Evolutionary conservation across 1,140 invertebrate genomes (phyloP).

Genomic region (Rhopalosiphum padi): DNA sequence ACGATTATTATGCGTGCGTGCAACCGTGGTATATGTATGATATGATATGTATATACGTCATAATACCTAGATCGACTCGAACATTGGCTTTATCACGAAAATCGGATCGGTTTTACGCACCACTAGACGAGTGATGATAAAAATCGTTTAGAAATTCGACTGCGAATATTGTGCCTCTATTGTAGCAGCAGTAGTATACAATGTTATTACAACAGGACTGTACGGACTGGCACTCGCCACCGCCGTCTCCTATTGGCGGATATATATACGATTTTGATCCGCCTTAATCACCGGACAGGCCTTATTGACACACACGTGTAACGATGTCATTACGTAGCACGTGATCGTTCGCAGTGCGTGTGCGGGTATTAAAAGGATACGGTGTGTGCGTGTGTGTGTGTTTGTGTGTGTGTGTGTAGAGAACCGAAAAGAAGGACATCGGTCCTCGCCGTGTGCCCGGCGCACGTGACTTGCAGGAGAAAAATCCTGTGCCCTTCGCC

Average conservation of each 20-base stretch:
- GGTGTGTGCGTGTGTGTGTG: neutral
- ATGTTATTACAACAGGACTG: neutral
- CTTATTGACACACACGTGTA: slow-evolving; percentile 21
- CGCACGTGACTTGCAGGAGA: slow-evolving; percentile 53
- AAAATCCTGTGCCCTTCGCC: neutral
- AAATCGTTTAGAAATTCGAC: neutral
- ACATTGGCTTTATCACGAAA: neutral
- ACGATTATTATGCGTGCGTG: neutral
- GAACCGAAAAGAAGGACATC: slow-evolving; percentile 47
- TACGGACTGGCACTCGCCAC: neutral
- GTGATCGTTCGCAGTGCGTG: slow-evolving; percentile 14
- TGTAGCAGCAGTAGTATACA: too few relatives aligned
- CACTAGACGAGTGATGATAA: neutral
- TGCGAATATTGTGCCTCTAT: neutral
- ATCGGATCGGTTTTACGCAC: neutral
- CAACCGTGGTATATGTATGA: too few relatives aligned
- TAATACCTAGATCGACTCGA: neutral
- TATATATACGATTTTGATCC: slow-evolving; percentile 45
- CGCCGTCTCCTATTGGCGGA: neutral
- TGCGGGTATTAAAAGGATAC: neutral
- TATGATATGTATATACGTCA: too few relatives aligned
- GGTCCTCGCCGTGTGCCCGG: neutral
- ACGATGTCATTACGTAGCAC: slow-evolving; percentile 41
- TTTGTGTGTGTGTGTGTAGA: neutral
- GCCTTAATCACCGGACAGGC: slow-evolving; percentile 38